Percentiles rank a stretch among this genome's conserved stretches.
These are phyloP conservation scores for Stegophylla sp. DNA, from an alignment of 2,888 invertebrate genomes.

Conservation along the genomic window DNA sequence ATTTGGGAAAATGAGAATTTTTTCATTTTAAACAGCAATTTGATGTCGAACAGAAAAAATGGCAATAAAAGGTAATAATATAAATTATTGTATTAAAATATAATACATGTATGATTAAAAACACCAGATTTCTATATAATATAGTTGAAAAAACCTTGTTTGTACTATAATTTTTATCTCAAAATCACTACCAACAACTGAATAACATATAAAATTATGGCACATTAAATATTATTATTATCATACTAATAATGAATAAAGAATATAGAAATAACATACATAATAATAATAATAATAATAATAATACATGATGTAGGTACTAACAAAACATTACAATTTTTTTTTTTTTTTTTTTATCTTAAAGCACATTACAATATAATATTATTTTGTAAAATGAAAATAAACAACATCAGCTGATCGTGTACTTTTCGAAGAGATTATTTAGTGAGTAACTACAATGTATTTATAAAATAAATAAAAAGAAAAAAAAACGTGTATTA, in stretches of 20 bases:
- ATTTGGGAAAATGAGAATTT: no score
- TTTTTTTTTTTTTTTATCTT: slow-evolving; percentile 47
- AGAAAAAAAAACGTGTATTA: slow-evolving; percentile 43
- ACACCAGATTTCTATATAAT: slow-evolving; percentile 55
- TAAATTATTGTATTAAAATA: slow-evolving; percentile 40
- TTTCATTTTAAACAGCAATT: no score
- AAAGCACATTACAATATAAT: slow-evolving; percentile 56
- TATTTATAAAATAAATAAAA: slow-evolving; percentile 52
- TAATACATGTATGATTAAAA: slow-evolving; percentile 47
- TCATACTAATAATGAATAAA: slow-evolving; percentile 56
- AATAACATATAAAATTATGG: slow-evolving; percentile 57
- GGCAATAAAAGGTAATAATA: slow-evolving; percentile 24
- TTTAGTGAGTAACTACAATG: slow-evolving; percentile 51
- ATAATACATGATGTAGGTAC: slow-evolving; percentile 55
- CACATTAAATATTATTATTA: slow-evolving; percentile 56
- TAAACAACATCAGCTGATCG: slow-evolving; percentile 50
- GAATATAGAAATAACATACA: no score
- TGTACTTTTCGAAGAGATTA: slow-evolving; percentile 42
- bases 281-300: slow-evolving; percentile 56
- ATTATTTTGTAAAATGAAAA: slow-evolving; percentile 48
- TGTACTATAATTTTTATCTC: slow-evolving; percentile 59
- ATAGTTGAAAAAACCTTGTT: slow-evolving; percentile 59
- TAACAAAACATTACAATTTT: slow-evolving; percentile 56
- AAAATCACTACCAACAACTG: slow-evolving; percentile 58
- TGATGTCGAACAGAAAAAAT: neutral